Evolutionary conservation across 2,888 invertebrate species (phyloP).

Genomic region (Amaurobius ferox): DNA sequence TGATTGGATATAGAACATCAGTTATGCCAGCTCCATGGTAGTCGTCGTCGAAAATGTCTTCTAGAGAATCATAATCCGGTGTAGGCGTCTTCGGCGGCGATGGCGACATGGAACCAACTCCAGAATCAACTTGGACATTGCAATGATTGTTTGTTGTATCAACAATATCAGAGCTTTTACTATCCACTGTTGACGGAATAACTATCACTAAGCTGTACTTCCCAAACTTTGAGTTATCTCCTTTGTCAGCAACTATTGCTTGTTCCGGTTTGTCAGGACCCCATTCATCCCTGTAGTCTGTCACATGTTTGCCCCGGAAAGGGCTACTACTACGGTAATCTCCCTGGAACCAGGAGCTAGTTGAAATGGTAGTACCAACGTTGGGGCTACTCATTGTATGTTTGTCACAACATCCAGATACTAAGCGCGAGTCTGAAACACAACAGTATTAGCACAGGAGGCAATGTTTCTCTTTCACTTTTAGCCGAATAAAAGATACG

Average conservation of each 20-base stretch:
- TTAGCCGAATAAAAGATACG: no score
- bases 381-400: slow-evolving; percentile 38
- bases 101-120: slow-evolving; percentile 62
- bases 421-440: no score
- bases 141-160: background rate
- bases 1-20: background rate
- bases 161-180: background rate
- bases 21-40: background rate
- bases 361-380: slow-evolving; percentile 11
- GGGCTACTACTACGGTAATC: slow-evolving; percentile 55
- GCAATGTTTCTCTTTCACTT: no score
- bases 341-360: slow-evolving; percentile 32
- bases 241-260: background rate
- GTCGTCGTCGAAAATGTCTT: slow-evolving; percentile 28
- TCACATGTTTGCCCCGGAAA: slow-evolving; percentile 53
- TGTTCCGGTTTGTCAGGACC: background rate
- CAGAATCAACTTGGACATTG: slow-evolving; percentile 41
- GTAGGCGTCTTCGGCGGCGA: slow-evolving; percentile 65
- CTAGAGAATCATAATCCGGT: slow-evolving; percentile 56
- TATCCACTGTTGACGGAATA: background rate
- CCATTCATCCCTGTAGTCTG: slow-evolving; percentile 9
- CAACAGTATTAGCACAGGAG: no score
- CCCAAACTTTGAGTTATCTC: slow-evolving; percentile 23
- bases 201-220: slow-evolving; percentile 66
- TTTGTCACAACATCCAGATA: no score